Evolutionary conservation across 2,888 invertebrate species (phyloP), one percentile per base, ranked within the genome.

Genomic region (Ethmia dodecea): DNA sequence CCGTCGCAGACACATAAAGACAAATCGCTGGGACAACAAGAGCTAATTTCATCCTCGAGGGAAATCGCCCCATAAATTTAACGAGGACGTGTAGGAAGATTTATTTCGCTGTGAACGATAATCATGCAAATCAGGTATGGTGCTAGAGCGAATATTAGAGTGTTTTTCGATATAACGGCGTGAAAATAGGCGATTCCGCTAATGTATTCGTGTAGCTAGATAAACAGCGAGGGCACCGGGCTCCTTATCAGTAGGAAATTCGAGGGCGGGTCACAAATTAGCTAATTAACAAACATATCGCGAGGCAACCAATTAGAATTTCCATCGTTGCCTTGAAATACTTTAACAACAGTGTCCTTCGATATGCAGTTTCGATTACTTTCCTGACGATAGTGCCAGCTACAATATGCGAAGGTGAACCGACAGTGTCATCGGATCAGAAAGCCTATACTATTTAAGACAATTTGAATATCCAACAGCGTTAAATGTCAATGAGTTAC

Each of bases 61-160:
- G 29, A 51, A 40, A 45, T 48, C 32, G 33, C 28, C 35, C 32
- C 39, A 47, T 55, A 52, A 47, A 53, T 57, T 52, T 47, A 37
- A 46, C 40, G 37, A 38, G 38, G 31, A 31, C 30, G 42, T 43
- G 47, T 45, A 52, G 51, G 49, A 45, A 38, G 50, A 45, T 8
- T 18, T 39, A 45, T 56, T 60, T 53, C 45, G 49, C 38, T 49
- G 45, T 44, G 47, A 49, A 45, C 47, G 60, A 66, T 67, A 64
- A 67, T 64, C 46, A 72, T 68, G 64, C 52, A 66, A 72, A 70
- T 67, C 42, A 48, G 47, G 41, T 18, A 18, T 11, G 26, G 26
- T 6, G 26, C 26, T 26, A 26, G 13, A 13, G 14, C n/a, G 8
- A 32, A 32, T 32, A 32, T 32, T 16, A 34, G 22, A 22, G 29